Evolutionary conservation across 2,888 invertebrate genomes (phyloP).

Genomic region (Automeris io): DNA sequence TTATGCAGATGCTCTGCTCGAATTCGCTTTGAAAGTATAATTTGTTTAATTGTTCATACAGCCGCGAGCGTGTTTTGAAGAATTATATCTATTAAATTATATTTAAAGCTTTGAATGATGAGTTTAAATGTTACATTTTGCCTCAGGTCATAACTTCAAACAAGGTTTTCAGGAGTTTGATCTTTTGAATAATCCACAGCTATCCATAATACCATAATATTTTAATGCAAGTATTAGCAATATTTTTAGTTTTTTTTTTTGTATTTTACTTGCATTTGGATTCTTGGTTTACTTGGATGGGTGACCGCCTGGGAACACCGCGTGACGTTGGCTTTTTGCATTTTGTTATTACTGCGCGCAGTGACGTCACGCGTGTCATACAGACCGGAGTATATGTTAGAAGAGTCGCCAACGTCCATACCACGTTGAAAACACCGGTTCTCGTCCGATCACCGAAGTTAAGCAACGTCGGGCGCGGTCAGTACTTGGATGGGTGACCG

Average conservation of each 20-base stretch:
- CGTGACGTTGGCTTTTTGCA: slow-evolving; percentile 32
- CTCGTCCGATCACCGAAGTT: slow-evolving; percentile 73
- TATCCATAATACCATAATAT: no score
- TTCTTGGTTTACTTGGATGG: no score
- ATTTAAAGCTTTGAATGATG: not conserved
- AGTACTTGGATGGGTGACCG: slow-evolving; percentile 73
- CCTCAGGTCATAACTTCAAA: no score
- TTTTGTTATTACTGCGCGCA: not conserved
- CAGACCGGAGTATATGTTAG: not conserved
- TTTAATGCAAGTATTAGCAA: no score
- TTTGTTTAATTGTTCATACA: slow-evolving; percentile 37
- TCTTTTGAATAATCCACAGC: no score
- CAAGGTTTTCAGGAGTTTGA: no score
- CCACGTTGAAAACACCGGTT: slow-evolving; percentile 42
- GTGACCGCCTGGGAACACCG: slow-evolving; percentile 62
- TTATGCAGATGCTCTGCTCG: slow-evolving; percentile 31
- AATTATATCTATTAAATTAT: slow-evolving; percentile 3
- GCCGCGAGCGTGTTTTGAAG: slow-evolving; percentile 31
- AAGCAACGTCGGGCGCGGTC: slow-evolving; percentile 70
- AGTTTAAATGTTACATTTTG: no score
- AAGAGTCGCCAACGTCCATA: slow-evolving; percentile 6
- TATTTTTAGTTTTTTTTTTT: no score
- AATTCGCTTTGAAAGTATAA: slow-evolving; percentile 32
- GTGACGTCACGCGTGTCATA: not conserved
- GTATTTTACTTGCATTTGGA: no score